A percentile compares a stretch with the other conserved stretches of the same genome.
Evolutionary conservation across 2,888 invertebrate genomes (phyloP).

Genomic region (Diachrysia chrysitis): DNA sequence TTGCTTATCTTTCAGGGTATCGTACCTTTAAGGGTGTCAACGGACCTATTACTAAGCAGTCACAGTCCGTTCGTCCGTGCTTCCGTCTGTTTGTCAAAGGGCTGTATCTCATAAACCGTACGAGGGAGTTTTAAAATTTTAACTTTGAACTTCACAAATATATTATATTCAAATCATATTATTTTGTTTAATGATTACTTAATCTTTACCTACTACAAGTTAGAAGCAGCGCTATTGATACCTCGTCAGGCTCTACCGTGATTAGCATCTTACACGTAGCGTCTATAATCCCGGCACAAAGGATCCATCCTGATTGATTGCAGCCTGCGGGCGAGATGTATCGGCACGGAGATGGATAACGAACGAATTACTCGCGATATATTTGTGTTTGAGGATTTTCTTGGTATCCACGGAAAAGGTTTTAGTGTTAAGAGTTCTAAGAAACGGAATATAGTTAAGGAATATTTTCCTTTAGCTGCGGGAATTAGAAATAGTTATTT

Average conservation of each 20-base stretch:
- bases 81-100: too few species aligned
- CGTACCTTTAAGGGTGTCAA: too few species aligned
- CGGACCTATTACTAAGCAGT: too few species aligned
- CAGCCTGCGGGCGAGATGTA: constrained; percentile 46
- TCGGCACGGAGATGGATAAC: constrained; percentile 14
- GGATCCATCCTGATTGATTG: constrained; percentile 51
- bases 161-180: too few species aligned
- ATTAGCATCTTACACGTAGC: constrained; percentile 28
- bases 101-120: too few species aligned
- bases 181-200: too few species aligned
- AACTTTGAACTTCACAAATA: too few species aligned
- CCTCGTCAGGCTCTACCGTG: constrained; percentile 19
- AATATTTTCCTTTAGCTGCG: background rate
- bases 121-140: too few species aligned
- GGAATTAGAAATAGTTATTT: constrained; percentile 1
- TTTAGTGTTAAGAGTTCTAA: background rate
- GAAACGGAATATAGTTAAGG: background rate
- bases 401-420: background rate
- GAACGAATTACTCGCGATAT: background rate
- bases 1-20: too few species aligned
- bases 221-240: background rate
- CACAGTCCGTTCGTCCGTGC: too few species aligned
- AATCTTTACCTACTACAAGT: background rate
- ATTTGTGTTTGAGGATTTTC: background rate
- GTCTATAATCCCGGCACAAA: constrained; percentile 50